These are phyloP conservation scores for Zaprionus ornatus DNA, from an alignment of 1,140 invertebrate species.

Conservation along the genomic window DNA sequence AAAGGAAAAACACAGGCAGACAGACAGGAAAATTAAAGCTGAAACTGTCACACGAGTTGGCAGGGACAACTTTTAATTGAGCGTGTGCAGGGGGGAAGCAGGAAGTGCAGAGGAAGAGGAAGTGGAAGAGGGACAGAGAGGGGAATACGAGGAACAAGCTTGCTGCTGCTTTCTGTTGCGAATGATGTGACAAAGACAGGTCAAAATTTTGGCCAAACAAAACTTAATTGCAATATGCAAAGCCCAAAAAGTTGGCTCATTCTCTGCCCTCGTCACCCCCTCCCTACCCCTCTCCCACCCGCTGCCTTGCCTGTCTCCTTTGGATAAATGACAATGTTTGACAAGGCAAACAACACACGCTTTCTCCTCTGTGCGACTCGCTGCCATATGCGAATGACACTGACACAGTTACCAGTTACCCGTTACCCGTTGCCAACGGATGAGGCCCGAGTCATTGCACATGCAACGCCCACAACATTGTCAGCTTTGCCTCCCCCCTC, in stretches of 20 bases:
- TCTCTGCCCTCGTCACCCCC: not conserved
- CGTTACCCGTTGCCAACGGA: not conserved
- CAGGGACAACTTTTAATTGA: constrained; percentile 69
- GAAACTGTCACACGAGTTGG: constrained; percentile 50
- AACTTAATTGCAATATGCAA: constrained; percentile 78
- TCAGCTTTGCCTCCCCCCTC: constrained; percentile 1
- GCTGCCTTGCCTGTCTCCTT: constrained; percentile 39
- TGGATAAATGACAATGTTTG: constrained; percentile 78
- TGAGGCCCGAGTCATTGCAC: constrained; percentile 46
- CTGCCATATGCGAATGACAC: constrained; percentile 62
- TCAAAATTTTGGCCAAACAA: constrained; percentile 62
- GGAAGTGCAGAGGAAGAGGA: not conserved
- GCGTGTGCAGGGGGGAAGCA: not conserved
- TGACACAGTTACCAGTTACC: constrained; percentile 60
- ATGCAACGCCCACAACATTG: constrained; percentile 50
- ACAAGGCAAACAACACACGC: constrained; percentile 72
- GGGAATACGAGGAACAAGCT: not conserved
- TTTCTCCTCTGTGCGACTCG: constrained; percentile 23
- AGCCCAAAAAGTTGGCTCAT: constrained; percentile 29
- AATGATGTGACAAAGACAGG: constrained; percentile 44
- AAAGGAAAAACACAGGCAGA: not conserved
- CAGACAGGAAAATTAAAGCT: constrained; percentile 70
- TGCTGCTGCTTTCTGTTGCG: not conserved
- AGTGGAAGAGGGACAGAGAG: not conserved
- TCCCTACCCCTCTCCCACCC: not conserved